phyloP scores from a whole-genome alignment of 2,888 invertebrate species.

The Scaptomyza parva region DNA sequence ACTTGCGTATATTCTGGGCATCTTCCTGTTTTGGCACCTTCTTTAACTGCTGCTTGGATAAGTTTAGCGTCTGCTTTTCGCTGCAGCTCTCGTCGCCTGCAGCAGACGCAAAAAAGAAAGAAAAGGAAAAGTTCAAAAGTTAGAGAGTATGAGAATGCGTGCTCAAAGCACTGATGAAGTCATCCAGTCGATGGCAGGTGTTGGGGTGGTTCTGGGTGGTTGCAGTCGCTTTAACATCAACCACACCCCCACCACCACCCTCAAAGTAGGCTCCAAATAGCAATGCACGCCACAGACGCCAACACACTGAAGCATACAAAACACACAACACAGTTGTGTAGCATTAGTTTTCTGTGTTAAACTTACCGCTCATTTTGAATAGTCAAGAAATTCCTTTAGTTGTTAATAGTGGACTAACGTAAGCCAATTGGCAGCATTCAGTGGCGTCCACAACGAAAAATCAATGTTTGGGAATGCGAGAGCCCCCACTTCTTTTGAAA shows the following conservation, averaged over 20 bases:
- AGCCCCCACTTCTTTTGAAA: conserved; percentile 54
- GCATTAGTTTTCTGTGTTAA: neutral
- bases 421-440: conserved; percentile 46
- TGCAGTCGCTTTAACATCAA: conserved; percentile 4
- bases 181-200: conserved; percentile 53
- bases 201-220: conserved; percentile 33
- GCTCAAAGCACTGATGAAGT: conserved; percentile 65
- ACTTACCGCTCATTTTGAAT: conserved; percentile 70
- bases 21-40: conserved; percentile 91
- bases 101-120: conserved; percentile 3
- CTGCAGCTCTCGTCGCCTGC: conserved; percentile 82
- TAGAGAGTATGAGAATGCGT: neutral
- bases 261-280: conserved; percentile 70
- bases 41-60: conserved; percentile 92
- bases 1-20: conserved; percentile 88
- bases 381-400: conserved; percentile 33
- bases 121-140: neutral
- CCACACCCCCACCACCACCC: conserved; percentile 37
- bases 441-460: conserved; percentile 56
- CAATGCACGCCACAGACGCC: conserved; percentile 48
- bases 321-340: neutral
- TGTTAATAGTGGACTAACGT: conserved; percentile 14
- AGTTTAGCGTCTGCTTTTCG: conserved; percentile 87
- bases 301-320: neutral
- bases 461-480: conserved; percentile 68